Evolutionary conservation across 2,113 vertebrate species (phyloP).

Genomic region (Percina caprodes): DNA sequence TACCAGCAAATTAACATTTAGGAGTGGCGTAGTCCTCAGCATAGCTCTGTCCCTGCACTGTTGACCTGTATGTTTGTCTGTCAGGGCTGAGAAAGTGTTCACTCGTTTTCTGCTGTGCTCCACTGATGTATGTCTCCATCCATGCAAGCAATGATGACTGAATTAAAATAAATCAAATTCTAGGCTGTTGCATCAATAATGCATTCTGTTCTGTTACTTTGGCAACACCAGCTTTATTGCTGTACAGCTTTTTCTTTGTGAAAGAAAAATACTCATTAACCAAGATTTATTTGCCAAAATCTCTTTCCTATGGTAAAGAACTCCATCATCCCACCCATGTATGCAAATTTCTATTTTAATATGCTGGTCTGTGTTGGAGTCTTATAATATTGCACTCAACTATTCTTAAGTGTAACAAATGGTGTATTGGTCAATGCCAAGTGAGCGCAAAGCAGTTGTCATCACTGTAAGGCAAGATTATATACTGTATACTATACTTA

Average conservation of each 20-base stretch:
- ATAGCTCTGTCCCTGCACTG: conserved; percentile 62
- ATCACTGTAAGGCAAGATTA: conserved; percentile 44
- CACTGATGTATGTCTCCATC: conserved; percentile 42
- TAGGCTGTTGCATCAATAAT: conserved; percentile 52
- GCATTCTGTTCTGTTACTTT: conserved; percentile 58
- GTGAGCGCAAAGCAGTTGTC: conserved; percentile 55
- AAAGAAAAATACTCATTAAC: conserved; percentile 69
- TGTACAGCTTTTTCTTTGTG: conserved; percentile 70
- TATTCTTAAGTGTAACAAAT: conserved; percentile 54
- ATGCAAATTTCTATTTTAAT: conserved; percentile 84
- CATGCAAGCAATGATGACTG: conserved; percentile 53
- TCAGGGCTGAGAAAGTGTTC: conserved; percentile 36
- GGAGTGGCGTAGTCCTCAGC: conserved; percentile 55
- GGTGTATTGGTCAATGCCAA: conserved; percentile 58
- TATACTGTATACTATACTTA: conserved; percentile 47
- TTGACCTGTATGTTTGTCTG: conserved; percentile 34
- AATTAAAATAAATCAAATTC: conserved; percentile 48
- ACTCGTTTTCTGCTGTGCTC: conserved; percentile 49
- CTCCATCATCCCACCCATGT: conserved; percentile 72
- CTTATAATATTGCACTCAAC: conserved; percentile 58
- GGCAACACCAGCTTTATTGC: conserved; percentile 53
- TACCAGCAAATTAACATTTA: background rate
- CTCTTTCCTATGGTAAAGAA: conserved; percentile 84
- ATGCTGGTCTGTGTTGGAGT: conserved; percentile 71
- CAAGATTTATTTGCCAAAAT: conserved; percentile 80